Percentiles rank a stretch among this genome's conserved stretches.
Evolutionary conservation across 2,113 vertebrate species (phyloP).

Genomic region (Diphyllodes magnificus): DNA sequence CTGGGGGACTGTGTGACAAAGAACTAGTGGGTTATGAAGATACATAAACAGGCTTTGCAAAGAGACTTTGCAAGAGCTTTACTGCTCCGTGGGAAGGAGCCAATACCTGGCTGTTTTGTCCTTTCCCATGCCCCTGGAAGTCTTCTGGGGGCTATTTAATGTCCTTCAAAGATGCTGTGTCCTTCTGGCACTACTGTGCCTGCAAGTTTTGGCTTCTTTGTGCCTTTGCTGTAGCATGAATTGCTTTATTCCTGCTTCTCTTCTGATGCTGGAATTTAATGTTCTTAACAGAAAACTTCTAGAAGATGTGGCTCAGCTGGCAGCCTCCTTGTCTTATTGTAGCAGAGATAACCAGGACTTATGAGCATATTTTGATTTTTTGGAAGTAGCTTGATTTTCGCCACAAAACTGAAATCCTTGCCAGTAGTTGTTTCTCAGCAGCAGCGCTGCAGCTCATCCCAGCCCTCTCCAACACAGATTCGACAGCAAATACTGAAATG

Average conservation of each 20-base stretch:
- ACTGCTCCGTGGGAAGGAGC: neutral
- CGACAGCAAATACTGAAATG: rapidly evolving
- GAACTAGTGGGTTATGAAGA: neutral
- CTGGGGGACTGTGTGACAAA: neutral
- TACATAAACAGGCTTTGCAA: neutral
- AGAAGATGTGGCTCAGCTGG: neutral
- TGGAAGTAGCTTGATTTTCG: neutral
- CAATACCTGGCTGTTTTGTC: neutral
- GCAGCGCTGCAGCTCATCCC: neutral
- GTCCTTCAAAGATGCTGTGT: neutral
- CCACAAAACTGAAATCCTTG: neutral
- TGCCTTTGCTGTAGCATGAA: neutral
- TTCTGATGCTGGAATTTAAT: neutral
- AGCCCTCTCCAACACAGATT: neutral
- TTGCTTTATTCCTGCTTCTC: neutral
- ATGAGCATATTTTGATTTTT: neutral
- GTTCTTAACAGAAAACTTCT: neutral
- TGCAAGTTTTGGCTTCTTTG: neutral
- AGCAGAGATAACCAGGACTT: neutral
- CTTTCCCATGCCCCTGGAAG: neutral
- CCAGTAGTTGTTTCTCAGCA: neutral
- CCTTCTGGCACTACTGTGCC: neutral
- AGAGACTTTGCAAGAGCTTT: neutral
- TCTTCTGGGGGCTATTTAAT: neutral
- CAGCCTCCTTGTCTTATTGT: neutral